Base-by-base conservation (phyloP, 2,888 invertebrate species). In the Zaprionus lineosus region DNA sequence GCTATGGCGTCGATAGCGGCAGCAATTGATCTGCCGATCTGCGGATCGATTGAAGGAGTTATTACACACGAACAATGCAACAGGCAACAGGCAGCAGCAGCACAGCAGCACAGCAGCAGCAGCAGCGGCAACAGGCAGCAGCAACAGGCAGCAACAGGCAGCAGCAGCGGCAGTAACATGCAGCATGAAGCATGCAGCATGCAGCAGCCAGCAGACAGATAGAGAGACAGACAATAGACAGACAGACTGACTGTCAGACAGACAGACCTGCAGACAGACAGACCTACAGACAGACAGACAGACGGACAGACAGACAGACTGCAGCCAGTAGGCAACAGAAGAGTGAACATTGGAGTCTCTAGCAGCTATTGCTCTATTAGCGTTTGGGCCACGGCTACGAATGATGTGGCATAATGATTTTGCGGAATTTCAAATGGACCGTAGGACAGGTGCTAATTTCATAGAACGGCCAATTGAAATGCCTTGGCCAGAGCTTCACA, bases 401-500 rank as follows among this genome's bases (percentile, higher is more conserved):
- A 74, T 69, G 78, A 64, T 73, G 79, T 74, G 66, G 75, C 79
- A 75, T 81, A 81, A 87, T 87, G 83, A 86, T 87, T 86, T 85
- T 78, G 85, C 86, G 74, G 83, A 88, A 86, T 86, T 88, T 81
- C 75, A 86, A 84, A 74, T 84, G 74, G 84, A 77, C 81, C 81
- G 76, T 73, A 82, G 76, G 82, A 86, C 86, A 87, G 86, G 88
- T 88, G 87, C 86, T 88, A 88, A 88, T 86, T 84, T 84, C 77
- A 74, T 79, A 83, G 81, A 85, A 85, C 85, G 73, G 78, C 84
- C 79, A 79, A 79, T 84, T 84, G 79, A 79, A 84, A 84, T 84
- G 60, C 83, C 79, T 48, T 44, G 57, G 50, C 63, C 46, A 55
- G 48, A 70, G 63, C 76, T 61, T 79, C 78, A 66, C 34, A 79